These are phyloP conservation scores for Picathartes gymnocephalus DNA, from an alignment of 2,113 vertebrate genomes.

Conservation along the genomic window DNA sequence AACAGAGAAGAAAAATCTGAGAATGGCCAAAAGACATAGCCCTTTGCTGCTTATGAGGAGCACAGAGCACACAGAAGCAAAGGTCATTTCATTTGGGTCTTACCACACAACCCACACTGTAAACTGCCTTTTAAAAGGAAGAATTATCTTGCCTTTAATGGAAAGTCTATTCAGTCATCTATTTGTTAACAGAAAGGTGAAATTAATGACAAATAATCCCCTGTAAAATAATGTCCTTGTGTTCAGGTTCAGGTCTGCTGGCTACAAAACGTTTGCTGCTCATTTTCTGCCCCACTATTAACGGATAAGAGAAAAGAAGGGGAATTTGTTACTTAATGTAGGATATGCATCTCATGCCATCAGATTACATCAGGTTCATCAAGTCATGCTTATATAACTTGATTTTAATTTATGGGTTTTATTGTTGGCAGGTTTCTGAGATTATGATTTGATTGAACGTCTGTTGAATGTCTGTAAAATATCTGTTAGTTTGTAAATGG, in stretches of 20 bases:
- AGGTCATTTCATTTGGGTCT: not conserved
- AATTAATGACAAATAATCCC: constrained; percentile 30
- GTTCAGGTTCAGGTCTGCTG: constrained; percentile 34
- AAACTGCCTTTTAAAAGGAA: not conserved
- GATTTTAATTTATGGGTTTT: constrained; percentile 67
- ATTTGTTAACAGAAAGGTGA: constrained; percentile 59
- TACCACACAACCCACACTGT: accelerated
- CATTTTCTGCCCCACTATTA: constrained; percentile 45
- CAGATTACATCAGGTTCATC: constrained; percentile 64
- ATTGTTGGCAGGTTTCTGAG: constrained; percentile 63
- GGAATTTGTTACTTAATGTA: constrained; percentile 38
- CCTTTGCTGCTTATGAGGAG: not conserved
- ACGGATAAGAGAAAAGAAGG: constrained; percentile 8
- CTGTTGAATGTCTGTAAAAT: constrained; percentile 66
- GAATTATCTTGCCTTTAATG: not conserved
- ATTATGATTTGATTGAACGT: constrained; percentile 62
- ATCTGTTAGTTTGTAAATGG: constrained; percentile 65
- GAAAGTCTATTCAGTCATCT: not conserved
- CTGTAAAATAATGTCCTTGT: not conserved
- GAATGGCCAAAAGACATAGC: not conserved
- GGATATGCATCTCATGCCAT: constrained; percentile 50
- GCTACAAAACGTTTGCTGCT: constrained; percentile 17
- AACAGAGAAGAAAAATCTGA: not conserved
- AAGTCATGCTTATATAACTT: constrained; percentile 65
- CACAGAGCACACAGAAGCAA: not conserved